phyloP scores from a whole-genome alignment of 2,888 invertebrate species.

The Cylloceria caligata region DNA sequence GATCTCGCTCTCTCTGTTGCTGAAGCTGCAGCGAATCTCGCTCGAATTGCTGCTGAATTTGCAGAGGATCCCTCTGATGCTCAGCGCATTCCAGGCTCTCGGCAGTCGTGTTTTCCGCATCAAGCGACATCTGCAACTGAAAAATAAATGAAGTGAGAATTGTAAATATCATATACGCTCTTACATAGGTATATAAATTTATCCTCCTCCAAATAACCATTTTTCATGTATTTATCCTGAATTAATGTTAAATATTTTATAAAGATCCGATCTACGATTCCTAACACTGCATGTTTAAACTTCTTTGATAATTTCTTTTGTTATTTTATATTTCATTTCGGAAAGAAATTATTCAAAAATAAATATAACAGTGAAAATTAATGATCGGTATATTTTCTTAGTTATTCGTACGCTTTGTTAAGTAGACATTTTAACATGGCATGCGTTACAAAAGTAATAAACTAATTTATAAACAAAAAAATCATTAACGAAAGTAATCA shows the following conservation, averaged over 20 bases:
- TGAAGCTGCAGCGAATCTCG: conserved; percentile 55
- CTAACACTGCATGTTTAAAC: too few relatives aligned
- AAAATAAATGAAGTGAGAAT: conserved; percentile 35
- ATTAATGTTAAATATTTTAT: not conserved
- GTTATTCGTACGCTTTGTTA: too few relatives aligned
- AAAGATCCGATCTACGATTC: too few relatives aligned
- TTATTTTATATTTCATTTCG: too few relatives aligned
- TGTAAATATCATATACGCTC: not conserved
- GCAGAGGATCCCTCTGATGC: conserved; percentile 69
- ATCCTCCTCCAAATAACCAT: not conserved
- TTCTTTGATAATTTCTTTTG: not conserved
- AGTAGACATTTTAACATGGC: too few relatives aligned
- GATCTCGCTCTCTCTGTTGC: conserved; percentile 60
- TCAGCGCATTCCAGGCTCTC: conserved; percentile 70
- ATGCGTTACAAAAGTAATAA: too few relatives aligned
- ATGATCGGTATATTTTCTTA: too few relatives aligned
- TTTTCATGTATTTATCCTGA: not conserved
- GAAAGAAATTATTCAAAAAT: too few relatives aligned
- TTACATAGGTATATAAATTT: not conserved
- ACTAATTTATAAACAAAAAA: too few relatives aligned
- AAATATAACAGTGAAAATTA: too few relatives aligned
- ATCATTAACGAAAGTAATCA: too few relatives aligned
- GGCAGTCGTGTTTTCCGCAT: conserved; percentile 72
- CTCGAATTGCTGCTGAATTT: conserved; percentile 59
- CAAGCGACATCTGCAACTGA: conserved; percentile 74